Percentiles rank a stretch among this genome's conserved stretches.
These are phyloP conservation scores for Arenaria interpres DNA, from an alignment of 2,113 vertebrate genomes.

Conservation along the genomic window DNA sequence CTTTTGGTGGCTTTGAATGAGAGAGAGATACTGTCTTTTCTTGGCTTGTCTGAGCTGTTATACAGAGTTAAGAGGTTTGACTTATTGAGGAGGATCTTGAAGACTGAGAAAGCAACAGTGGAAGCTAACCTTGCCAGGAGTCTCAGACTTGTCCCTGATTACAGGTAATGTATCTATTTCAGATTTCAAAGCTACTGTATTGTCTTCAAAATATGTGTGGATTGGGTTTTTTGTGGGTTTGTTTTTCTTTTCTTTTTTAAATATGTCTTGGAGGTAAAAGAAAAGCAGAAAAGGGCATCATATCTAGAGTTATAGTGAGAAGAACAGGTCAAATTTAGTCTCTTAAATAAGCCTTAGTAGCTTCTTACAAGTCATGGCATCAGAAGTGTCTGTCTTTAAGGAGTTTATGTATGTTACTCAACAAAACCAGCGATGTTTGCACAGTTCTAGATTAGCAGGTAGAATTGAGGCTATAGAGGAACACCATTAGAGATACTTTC, in stretches of 20 bases:
- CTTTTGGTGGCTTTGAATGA: conserved; percentile 70
- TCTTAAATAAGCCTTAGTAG: not conserved
- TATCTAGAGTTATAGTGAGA: not conserved
- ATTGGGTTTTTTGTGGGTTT: not conserved
- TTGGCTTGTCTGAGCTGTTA: conserved; percentile 78
- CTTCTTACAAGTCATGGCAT: not conserved
- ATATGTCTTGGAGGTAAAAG: not conserved
- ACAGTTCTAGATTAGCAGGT: not conserved
- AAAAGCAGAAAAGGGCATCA: not conserved
- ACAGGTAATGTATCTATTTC: conserved; percentile 79
- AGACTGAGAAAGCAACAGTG: conserved; percentile 67
- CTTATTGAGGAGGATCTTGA: conserved; percentile 78
- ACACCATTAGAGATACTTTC: not conserved
- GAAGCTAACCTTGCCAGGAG: conserved; percentile 64
- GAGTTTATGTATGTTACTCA: not conserved
- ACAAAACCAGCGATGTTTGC: not conserved
- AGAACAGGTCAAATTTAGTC: not conserved
- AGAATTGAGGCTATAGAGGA: not conserved
- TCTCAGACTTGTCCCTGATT: conserved; percentile 74
- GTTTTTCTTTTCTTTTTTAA: not conserved
- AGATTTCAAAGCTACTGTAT: not conserved
- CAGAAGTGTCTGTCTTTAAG: not conserved
- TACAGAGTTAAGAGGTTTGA: conserved; percentile 84
- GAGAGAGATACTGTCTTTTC: conserved; percentile 35
- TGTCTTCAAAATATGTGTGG: not conserved